Percentiles rank a stretch among this genome's conserved stretches.
phyloP scores from a whole-genome alignment of 2,113 vertebrate genomes.

The Buteo buteo region DNA sequence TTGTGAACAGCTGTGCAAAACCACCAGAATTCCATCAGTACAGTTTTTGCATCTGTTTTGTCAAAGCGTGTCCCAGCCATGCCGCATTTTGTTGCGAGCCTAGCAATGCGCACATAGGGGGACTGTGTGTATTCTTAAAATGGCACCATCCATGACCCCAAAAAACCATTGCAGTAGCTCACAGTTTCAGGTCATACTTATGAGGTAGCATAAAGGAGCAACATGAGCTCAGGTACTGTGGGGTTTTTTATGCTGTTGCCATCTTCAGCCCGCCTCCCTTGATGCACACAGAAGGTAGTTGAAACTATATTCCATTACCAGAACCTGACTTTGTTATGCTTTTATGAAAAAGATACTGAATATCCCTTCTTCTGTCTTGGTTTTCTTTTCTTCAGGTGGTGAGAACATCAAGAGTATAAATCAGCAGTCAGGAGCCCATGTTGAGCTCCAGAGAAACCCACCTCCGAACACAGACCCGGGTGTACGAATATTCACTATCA shows the following conservation, averaged over 20 bases:
- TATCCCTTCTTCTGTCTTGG: background rate
- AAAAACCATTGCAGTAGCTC: background rate
- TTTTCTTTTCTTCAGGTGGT: slow-evolving; percentile 77
- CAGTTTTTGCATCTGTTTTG: background rate
- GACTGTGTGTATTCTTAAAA: background rate
- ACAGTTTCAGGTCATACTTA: background rate
- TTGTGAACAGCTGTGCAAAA: background rate
- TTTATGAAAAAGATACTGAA: background rate
- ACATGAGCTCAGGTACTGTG: background rate
- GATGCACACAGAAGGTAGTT: background rate
- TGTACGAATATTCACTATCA: slow-evolving; percentile 93
- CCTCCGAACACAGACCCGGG: slow-evolving; percentile 94
- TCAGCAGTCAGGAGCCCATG: slow-evolving; percentile 95
- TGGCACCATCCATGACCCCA: background rate
- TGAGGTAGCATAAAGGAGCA: background rate
- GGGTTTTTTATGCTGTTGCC: background rate
- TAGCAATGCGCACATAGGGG: background rate
- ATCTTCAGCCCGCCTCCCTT: background rate
- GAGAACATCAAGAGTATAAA: slow-evolving; percentile 99
- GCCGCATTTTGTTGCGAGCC: background rate
- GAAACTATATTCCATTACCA: background rate
- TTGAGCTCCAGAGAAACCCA: slow-evolving; percentile 96
- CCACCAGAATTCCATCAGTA: background rate
- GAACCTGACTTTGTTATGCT: background rate
- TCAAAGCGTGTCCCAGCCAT: background rate